A percentile compares a stretch with the other conserved stretches of the same genome.
Evolutionary conservation across 2,888 invertebrate species (phyloP).

Genomic region (Augochlorella aurata): DNA sequence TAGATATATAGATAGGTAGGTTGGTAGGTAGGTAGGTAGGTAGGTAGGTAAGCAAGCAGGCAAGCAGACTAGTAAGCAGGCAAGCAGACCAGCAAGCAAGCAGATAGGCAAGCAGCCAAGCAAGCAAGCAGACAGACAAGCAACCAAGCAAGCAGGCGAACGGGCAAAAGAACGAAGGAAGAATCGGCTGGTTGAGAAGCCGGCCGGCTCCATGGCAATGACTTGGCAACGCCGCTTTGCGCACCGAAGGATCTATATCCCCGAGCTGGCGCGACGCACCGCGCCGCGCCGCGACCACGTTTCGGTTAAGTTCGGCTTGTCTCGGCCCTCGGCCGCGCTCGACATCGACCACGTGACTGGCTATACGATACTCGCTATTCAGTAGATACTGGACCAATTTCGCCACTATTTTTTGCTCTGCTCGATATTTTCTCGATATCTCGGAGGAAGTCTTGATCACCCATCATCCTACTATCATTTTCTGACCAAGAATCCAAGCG

Average conservation of each 20-base stretch:
- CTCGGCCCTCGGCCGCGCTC: constrained; percentile 44
- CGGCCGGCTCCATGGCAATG: constrained; percentile 55
- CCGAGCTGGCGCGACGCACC: constrained; percentile 53
- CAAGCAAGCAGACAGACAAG: not conserved
- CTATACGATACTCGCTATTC: constrained; percentile 67
- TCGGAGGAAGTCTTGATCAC: not conserved
- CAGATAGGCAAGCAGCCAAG: not conserved
- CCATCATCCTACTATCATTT: constrained; percentile 23
- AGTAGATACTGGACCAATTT: constrained; percentile 69
- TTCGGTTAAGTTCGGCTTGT: constrained; percentile 17
- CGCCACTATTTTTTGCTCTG: constrained; percentile 36
- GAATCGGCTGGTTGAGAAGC: constrained; percentile 40
- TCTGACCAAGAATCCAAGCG: constrained; percentile 42
- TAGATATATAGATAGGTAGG: not conserved
- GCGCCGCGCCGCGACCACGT: constrained; percentile 11
- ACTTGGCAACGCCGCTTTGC: constrained; percentile 66
- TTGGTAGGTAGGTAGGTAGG: not conserved
- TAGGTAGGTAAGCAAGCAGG: not conserved
- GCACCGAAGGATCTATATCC: constrained; percentile 68
- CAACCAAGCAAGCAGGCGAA: not conserved
- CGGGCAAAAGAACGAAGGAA: constrained; percentile 35
- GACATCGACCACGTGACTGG: constrained; percentile 75
- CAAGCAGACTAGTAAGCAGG: no score
- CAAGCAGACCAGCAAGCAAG: not conserved
- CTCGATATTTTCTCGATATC: constrained; percentile 35